Evolutionary conservation across 1,140 invertebrate genomes (phyloP), one percentile per base, ranked within the genome.

Genomic region (Conus ventricosus): DNA sequence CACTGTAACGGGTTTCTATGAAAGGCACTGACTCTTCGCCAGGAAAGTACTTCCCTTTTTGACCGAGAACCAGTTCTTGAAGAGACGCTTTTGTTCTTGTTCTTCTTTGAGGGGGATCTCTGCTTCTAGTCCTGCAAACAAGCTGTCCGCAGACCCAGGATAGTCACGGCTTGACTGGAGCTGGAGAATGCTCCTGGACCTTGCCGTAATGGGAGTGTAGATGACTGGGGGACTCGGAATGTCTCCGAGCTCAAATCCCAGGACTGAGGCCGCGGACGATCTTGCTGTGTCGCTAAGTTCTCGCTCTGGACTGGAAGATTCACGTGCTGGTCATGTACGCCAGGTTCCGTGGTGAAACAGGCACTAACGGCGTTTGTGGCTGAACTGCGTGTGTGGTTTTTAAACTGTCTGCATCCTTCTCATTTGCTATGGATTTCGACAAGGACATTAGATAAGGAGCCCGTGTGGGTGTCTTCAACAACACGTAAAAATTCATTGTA

Each of bases 41-140:
- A 11, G 82, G 82, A 54, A 57, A 25, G 57, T 84, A 84, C 25
- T 67, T 84, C n/a, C 82, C 82, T 39, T 63, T 60, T 84, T 84
- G 55, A 23, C 23, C 5, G 82, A 57, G 57, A 84, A 84, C 82
- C 82, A 84, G 82, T 20, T 84, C 55, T 84, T 84, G 54, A 84
- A 39, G 27, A n/a, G 20, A 63, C 55, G n/a, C n/a, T 27, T 84
- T 63, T 84, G 82, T 20, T 84, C 57, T 84, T 84, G 23, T 20
- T 84, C 57, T 84, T 63, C 27, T 63, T 84, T 17, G 57, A 11
- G 13, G 54, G 11, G 20, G 11, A 25, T 84, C n/a, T 84, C 82
- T 11, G 82, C 55, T 23, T 63, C 82, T 10, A 84, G 20, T 23
- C 82, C 82, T 15, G 25, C 23, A 10, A 84, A 23, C 55, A 84